Conservation (phyloP, 2,888 invertebrate genomes). For the Plagodis pulveraria region DNA sequence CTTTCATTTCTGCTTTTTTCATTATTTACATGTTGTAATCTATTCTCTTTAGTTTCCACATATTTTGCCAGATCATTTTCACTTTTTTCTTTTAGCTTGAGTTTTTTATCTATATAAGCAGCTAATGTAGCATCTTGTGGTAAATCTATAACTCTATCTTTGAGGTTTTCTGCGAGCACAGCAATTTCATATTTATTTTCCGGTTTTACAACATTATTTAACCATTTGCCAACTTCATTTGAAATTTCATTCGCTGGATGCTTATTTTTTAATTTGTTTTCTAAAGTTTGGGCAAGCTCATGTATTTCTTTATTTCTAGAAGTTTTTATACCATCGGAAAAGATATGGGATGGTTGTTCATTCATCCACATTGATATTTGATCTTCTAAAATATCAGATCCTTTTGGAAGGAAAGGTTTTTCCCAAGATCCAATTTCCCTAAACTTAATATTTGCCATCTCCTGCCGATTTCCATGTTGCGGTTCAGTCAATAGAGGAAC, state of each 20-base stretch:
- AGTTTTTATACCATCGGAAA: conserved; percentile 36
- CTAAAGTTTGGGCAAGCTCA: conserved; percentile 50
- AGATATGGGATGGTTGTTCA: conserved; percentile 53
- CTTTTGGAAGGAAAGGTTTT: conserved; percentile 42
- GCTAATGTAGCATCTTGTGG: conserved; percentile 50
- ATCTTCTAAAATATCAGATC: conserved; percentile 54
- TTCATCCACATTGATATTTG: conserved; percentile 63
- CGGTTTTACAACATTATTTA: conserved; percentile 45
- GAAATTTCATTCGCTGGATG: conserved; percentile 42
- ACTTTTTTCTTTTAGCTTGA: conserved; percentile 32
- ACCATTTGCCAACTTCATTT: conserved; percentile 49
- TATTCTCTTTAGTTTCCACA: conserved; percentile 12
- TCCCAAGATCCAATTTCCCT: conserved; percentile 33
- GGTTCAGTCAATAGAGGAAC: conserved; percentile 48
- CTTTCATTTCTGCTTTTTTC: conserved; percentile 16
- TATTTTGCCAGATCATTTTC: conserved; percentile 14
- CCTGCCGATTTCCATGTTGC: conserved; percentile 53
- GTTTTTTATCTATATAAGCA: conserved; percentile 32
- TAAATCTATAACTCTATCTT: conserved; percentile 44
- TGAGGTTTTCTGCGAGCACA: conserved; percentile 46
- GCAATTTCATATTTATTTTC: conserved; percentile 43
- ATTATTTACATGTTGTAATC: conserved; percentile 7
- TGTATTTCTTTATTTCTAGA: conserved; percentile 43
- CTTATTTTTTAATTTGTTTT: conserved; percentile 43
- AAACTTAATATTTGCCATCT: conserved; percentile 43